These are phyloP conservation scores for Hylomyscus alleni DNA, from an alignment of 2,797 vertebrate genomes.

Conservation along the genomic window DNA sequence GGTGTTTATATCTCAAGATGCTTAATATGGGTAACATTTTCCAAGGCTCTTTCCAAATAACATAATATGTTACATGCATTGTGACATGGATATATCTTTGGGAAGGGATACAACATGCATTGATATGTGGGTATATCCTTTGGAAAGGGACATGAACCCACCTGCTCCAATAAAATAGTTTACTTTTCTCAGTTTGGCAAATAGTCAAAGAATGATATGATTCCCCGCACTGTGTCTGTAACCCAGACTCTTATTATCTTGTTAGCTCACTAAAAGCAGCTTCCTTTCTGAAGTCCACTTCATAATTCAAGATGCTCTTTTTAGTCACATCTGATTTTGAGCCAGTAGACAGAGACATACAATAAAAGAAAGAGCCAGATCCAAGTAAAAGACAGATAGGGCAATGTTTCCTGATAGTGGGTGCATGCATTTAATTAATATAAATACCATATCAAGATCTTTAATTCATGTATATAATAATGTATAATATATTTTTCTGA, in stretches of 20 bases:
- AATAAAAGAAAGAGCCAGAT: neutral
- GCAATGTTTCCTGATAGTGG: neutral
- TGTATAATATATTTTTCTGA: neutral
- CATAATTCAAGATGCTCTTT: neutral
- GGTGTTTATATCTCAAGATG: slow-evolving; percentile 26
- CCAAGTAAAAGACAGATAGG: neutral
- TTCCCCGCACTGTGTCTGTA: neutral
- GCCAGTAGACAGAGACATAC: neutral
- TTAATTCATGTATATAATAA: neutral
- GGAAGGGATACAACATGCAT: no score
- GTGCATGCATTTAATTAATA: neutral
- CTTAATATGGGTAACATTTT: slow-evolving; percentile 18
- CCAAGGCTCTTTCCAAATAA: slow-evolving; percentile 21
- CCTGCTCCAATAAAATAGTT: neutral
- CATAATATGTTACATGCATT: neutral
- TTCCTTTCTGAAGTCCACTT: neutral
- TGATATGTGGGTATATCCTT: neutral
- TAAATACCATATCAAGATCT: no score
- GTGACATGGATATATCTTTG: neutral
- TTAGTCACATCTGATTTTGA: neutral
- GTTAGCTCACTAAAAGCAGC: neutral
- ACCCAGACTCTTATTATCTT: neutral
- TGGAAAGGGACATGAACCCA: neutral
- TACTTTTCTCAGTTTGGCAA: slow-evolving; percentile 44
- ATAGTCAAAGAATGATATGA: neutral